Percentiles rank a stretch among this genome's conserved stretches.
These are phyloP conservation scores for Microcaecilia unicolor DNA, from an alignment of 2,797 vertebrate genomes.

Conservation along the genomic window DNA sequence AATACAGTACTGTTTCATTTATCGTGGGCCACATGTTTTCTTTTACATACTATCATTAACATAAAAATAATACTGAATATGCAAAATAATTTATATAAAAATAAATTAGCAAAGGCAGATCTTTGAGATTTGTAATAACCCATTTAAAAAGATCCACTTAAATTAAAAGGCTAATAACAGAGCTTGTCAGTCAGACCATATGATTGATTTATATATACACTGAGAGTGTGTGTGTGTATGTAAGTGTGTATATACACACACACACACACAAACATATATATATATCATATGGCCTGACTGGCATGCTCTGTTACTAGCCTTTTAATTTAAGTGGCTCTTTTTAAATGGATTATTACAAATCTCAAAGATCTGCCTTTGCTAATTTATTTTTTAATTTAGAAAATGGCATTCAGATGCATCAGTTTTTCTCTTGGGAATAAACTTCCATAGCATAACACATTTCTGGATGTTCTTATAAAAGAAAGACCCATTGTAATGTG, in stretches of 20 bases:
- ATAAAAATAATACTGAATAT: constrained; percentile 20
- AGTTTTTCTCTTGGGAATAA: constrained; percentile 27
- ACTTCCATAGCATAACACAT: constrained; percentile 26
- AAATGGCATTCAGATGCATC: constrained; percentile 36
- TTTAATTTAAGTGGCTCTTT: constrained; percentile 21
- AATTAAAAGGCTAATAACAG: constrained; percentile 20
- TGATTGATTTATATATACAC: no score
- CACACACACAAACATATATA: no score
- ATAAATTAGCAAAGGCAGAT: constrained; percentile 22
- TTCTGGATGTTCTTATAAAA: constrained; percentile 23
- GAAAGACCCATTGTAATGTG: constrained; percentile 5
- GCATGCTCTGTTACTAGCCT: constrained; percentile 11
- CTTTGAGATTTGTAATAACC: constrained; percentile 20
- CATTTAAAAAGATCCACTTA: constrained; percentile 20
- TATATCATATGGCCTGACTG: constrained; percentile 16
- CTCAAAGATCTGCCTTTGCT: constrained; percentile 19
- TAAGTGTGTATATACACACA: no score
- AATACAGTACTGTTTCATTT: constrained; percentile 14
- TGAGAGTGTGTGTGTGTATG: no score
- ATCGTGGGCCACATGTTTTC: constrained; percentile 23
- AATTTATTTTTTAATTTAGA: constrained; percentile 31
- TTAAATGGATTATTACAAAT: constrained; percentile 23
- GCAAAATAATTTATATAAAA: constrained; percentile 16
- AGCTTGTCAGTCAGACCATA: constrained; percentile 15
- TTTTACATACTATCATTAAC: constrained; percentile 13